phyloP scores from a whole-genome alignment of 2,888 invertebrate genomes.

The Nymphalis urticae region DNA sequence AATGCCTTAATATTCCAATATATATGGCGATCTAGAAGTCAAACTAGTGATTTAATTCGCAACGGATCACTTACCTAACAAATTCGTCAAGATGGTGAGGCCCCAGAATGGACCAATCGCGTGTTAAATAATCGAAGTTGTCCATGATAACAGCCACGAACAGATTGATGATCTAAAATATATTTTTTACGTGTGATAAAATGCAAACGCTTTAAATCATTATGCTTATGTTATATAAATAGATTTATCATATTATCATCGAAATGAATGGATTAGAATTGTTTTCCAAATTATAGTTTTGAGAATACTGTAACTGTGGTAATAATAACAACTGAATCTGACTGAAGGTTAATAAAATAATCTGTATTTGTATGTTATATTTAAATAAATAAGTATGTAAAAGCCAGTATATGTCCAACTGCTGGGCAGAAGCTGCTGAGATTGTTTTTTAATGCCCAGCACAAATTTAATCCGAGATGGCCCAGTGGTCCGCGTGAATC shows the following conservation, averaged over 20 bases:
- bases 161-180: constrained; percentile 95
- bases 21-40: not conserved
- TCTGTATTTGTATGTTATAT: not conserved
- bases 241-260: too few relatives aligned
- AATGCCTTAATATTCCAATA: too few relatives aligned
- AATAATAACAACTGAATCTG: too few relatives aligned
- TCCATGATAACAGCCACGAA: constrained; percentile 99
- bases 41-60: too few relatives aligned
- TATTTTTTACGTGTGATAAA: not conserved
- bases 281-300: too few relatives aligned
- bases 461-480: too few relatives aligned
- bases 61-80: constrained; percentile 80
- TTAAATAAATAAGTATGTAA: not conserved
- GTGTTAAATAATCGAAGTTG: constrained; percentile 98
- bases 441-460: too few relatives aligned
- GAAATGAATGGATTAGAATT: too few relatives aligned
- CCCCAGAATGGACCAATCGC: constrained; percentile 99
- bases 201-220: not conserved
- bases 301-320: too few relatives aligned
- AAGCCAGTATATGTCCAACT: not conserved
- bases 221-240: too few relatives aligned
- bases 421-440: too few relatives aligned
- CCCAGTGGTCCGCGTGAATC: too few relatives aligned
- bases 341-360: not conserved
- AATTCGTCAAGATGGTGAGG: constrained; percentile 99